Percentiles rank a stretch among this genome's conserved stretches.
Conservation (phyloP, 2,888 invertebrate species). For the Eristalis tenax region DNA sequence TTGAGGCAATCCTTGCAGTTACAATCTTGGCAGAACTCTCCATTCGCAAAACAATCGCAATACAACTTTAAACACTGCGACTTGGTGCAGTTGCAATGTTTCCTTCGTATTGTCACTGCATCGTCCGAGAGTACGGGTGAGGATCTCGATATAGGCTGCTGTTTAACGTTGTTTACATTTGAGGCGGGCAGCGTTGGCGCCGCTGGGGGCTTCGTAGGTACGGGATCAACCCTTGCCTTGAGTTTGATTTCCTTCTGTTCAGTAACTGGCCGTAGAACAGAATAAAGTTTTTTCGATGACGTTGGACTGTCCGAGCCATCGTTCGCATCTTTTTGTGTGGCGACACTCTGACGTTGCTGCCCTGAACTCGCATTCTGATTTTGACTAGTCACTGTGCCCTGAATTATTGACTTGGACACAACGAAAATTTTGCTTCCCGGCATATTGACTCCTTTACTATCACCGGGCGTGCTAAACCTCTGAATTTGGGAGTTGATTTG, state of each 20-base stretch:
- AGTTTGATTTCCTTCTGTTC: slow-evolving; percentile 19
- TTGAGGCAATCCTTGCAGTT: slow-evolving; percentile 99
- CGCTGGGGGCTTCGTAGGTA: slow-evolving; percentile 58
- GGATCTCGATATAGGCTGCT: neutral
- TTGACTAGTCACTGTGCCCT: slow-evolving; percentile 53
- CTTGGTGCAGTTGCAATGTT: slow-evolving; percentile 99
- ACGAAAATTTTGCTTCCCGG: slow-evolving; percentile 75
- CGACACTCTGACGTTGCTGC: slow-evolving; percentile 34
- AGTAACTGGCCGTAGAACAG: slow-evolving; percentile 71
- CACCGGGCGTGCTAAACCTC: slow-evolving; percentile 69
- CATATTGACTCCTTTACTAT: slow-evolving; percentile 73
- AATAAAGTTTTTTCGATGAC: slow-evolving; percentile 72
- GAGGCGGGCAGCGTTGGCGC: neutral
- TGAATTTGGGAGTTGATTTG: slow-evolving; percentile 78
- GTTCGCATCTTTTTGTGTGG: neutral
- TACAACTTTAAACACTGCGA: slow-evolving; percentile 99
- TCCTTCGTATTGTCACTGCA: slow-evolving; percentile 83
- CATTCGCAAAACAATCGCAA: slow-evolving; percentile 99
- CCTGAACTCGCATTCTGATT: slow-evolving; percentile 43
- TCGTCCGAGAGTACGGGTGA: slow-evolving; percentile 65
- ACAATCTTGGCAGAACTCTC: slow-evolving; percentile 98
- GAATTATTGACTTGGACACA: slow-evolving; percentile 74
- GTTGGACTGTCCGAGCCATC: slow-evolving; percentile 1
- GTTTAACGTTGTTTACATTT: neutral
- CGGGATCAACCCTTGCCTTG: slow-evolving; percentile 53